Percentiles rank a stretch among this genome's conserved stretches.
These are phyloP conservation scores for Micropoecilia bifurca DNA, from an alignment of 2,797 vertebrate genomes.

Conservation along the genomic window DNA sequence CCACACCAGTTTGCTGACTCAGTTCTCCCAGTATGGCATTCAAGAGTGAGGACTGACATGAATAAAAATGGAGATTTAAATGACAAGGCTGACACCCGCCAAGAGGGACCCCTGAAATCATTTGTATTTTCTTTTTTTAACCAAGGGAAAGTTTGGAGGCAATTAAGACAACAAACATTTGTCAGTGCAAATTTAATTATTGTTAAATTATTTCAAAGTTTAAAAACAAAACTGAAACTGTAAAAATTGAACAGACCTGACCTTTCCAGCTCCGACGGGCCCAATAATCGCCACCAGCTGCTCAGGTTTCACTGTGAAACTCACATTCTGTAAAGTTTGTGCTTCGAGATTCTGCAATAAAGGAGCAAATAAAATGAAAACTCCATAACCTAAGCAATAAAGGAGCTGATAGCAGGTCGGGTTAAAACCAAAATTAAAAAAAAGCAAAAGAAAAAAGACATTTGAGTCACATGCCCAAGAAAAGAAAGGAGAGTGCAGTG, in stretches of 20 bases:
- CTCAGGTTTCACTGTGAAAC: conserved; percentile 85
- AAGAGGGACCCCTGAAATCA: background rate
- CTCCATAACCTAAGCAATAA: background rate
- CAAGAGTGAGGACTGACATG: conserved; percentile 89
- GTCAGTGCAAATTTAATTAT: background rate
- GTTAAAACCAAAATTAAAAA: background rate
- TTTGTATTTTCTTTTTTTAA: background rate
- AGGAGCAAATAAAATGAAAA: conserved; percentile 1
- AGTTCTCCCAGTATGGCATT: conserved; percentile 91
- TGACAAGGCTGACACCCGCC: background rate
- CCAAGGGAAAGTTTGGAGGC: background rate
- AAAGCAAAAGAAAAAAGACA: background rate
- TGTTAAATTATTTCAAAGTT: conserved; percentile 7
- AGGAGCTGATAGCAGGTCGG: background rate
- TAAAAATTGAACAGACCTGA: conserved; percentile 45
- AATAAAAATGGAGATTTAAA: conserved; percentile 15
- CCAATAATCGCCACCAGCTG: conserved; percentile 92
- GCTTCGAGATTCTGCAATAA: conserved; percentile 79
- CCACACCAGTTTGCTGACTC: conserved; percentile 82
- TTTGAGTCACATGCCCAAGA: background rate
- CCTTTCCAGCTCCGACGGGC: conserved; percentile 93
- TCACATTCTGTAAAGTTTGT: conserved; percentile 87
- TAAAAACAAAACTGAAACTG: conserved; percentile 11
- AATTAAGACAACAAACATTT: background rate
- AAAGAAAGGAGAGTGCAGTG: background rate